Percentiles rank a stretch among this genome's conserved stretches.
phyloP scores from a whole-genome alignment of 53 echinoderm and acorn worm genomes.

The Antedon mediterranea region DNA sequence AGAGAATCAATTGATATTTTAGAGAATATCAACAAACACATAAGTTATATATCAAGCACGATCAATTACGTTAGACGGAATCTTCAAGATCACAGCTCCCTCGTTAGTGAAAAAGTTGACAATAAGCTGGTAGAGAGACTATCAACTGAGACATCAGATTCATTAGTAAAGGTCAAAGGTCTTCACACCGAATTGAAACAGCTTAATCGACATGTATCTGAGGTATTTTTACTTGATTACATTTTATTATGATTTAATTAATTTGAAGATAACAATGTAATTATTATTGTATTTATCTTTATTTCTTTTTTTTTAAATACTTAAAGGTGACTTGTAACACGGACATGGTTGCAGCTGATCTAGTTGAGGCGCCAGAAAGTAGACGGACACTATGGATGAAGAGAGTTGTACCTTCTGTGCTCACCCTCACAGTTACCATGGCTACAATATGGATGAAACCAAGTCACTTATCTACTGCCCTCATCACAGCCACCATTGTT shows the following conservation, averaged over 20 bases:
- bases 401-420: not conserved
- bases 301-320: not conserved
- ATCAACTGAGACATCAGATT: constrained; percentile 26
- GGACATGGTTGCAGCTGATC: constrained; percentile 27
- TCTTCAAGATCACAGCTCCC: constrained; percentile 27
- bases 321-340: constrained; percentile 2
- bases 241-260: no score
- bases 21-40: constrained; percentile 61
- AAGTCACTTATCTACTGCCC: not conserved
- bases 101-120: constrained; percentile 31
- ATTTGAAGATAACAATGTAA: no score
- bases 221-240: constrained; percentile 36
- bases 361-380: constrained; percentile 20
- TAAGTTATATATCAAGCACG: constrained; percentile 59
- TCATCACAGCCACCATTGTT: not conserved
- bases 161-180: constrained; percentile 21
- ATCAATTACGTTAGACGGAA: constrained; percentile 54
- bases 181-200: constrained; percentile 36
- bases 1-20: constrained; percentile 49
- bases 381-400: not conserved
- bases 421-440: not conserved
- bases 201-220: constrained; percentile 33
- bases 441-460: not conserved
- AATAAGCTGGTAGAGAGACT: constrained; percentile 28
- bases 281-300: not conserved